phyloP scores from a whole-genome alignment of 2,113 vertebrate genomes.

The Cyprinodon brontotheroides region DNA sequence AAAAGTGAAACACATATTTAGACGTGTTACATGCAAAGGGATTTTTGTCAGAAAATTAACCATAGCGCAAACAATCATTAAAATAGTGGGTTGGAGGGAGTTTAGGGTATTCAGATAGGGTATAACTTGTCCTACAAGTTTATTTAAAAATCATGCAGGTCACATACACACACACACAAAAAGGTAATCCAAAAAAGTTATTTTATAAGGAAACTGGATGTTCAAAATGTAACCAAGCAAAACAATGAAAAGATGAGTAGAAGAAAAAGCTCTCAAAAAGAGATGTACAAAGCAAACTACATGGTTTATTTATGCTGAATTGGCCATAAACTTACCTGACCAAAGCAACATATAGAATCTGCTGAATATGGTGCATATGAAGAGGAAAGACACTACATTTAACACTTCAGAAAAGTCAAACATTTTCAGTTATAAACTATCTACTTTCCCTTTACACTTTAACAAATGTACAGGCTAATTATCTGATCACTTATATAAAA shows the following conservation, averaged over 20 bases:
- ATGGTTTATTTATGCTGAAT: too few species aligned
- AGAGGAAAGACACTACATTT: background rate
- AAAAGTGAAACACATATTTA: background rate
- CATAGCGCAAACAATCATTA: background rate
- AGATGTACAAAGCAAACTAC: background rate
- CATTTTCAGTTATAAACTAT: too few species aligned
- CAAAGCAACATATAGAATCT: background rate
- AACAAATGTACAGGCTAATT: background rate
- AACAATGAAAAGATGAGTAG: too few species aligned
- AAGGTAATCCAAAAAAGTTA: background rate
- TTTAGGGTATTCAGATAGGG: too few species aligned
- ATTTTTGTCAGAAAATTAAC: background rate
- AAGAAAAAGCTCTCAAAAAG: background rate
- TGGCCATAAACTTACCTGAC: background rate
- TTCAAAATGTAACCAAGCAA: too few species aligned
- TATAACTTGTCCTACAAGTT: too few species aligned
- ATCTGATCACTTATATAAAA: background rate
- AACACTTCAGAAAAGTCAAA: too few species aligned
- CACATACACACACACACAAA: background rate
- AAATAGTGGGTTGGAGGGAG: too few species aligned
- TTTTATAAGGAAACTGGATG: too few species aligned
- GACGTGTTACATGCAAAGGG: background rate
- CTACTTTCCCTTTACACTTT: background rate
- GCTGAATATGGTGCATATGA: background rate
- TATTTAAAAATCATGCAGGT: background rate